Evolutionary conservation across 2,888 invertebrate species (phyloP), one percentile per base, ranked within the genome.

Genomic region (Phoronis australis): DNA sequence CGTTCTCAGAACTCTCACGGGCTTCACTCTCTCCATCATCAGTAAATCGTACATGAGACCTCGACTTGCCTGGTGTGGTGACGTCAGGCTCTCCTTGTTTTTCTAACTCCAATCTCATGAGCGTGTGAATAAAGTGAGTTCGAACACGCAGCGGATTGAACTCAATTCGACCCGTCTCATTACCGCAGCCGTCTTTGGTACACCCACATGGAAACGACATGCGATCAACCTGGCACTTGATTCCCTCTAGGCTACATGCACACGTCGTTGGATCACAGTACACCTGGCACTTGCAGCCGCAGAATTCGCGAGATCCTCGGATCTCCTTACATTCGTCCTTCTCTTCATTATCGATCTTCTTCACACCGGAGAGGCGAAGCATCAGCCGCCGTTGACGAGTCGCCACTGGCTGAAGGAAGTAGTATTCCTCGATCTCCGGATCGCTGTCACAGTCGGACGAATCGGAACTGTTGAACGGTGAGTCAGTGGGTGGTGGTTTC

Each of bases 141-240:
- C 94, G 84, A 4, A 97, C 96, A 57, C 96, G 83, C 35, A 91
- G 85, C 0, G 95, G 94, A 76, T 95, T 95, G 75, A 97, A 97
- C 77, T 96, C 96, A 57, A 96, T 90, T 56, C 97, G 83, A 3
- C 97, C 97, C 41, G 87, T 84, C 0, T 87, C 85, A 75, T 97
- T 97, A 53, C 86, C 87, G 78, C 97, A 97, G 42, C 92, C 91
- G 66, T 94, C 94, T 62, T 90, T 85, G 2, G 90, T 87, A 78
- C 96, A 97, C 12, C 95, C 94, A 76, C 97, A 97, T 0, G 97
- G 97, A 73, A 96, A 97, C 71, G 90, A 92, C 53, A 90, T 82
- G 54, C 96, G 84, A 78, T 97, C 96, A 47, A 97, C 95, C 83
- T 95, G 95, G 76, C 96, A 97, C 80, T 95, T 93, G 60, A 97